A percentile compares a stretch with the other conserved stretches of the same genome.
Evolutionary conservation across 2,797 vertebrate species (phyloP).

Genomic region (Steatocranus sp.): DNA sequence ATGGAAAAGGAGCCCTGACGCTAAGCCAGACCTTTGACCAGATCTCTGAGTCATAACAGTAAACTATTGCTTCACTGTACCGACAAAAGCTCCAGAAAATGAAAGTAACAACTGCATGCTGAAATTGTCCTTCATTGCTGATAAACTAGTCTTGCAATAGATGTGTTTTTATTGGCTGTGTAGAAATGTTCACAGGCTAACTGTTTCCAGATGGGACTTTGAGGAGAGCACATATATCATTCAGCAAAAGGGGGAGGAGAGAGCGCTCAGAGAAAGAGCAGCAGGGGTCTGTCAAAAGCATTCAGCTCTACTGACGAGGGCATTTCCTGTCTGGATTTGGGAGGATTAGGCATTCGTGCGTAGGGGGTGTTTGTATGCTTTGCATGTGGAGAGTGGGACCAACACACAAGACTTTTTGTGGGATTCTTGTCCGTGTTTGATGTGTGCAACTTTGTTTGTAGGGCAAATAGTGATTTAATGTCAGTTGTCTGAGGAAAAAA

Average conservation of each 20-base stretch:
- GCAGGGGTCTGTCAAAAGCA: constrained; percentile 63
- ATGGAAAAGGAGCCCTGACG: not conserved
- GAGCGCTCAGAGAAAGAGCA: constrained; percentile 2
- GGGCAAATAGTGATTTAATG: not conserved
- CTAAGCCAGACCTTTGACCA: not conserved
- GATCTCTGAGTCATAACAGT: constrained; percentile 17
- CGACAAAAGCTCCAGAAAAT: not conserved
- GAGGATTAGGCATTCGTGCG: constrained; percentile 61
- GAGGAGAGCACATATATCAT: constrained; percentile 52
- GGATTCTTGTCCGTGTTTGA: not conserved
- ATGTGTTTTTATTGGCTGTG: constrained; percentile 54
- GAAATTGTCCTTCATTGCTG: not conserved
- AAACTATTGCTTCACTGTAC: not conserved
- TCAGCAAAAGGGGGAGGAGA: constrained; percentile 18
- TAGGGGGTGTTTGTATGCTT: constrained; percentile 9
- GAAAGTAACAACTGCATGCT: constrained; percentile 3
- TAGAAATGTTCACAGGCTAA: constrained; percentile 55
- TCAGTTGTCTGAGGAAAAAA: not conserved
- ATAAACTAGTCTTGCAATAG: constrained; percentile 25
- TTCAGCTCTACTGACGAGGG: constrained; percentile 66
- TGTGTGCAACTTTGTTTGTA: not conserved
- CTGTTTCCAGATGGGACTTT: constrained; percentile 67
- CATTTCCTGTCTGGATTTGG: constrained; percentile 72
- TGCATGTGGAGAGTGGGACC: constrained; percentile 22
- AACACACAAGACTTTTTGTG: not conserved